phyloP scores from a whole-genome alignment of 2,797 vertebrate genomes.

The Borostomias antarcticus region DNA sequence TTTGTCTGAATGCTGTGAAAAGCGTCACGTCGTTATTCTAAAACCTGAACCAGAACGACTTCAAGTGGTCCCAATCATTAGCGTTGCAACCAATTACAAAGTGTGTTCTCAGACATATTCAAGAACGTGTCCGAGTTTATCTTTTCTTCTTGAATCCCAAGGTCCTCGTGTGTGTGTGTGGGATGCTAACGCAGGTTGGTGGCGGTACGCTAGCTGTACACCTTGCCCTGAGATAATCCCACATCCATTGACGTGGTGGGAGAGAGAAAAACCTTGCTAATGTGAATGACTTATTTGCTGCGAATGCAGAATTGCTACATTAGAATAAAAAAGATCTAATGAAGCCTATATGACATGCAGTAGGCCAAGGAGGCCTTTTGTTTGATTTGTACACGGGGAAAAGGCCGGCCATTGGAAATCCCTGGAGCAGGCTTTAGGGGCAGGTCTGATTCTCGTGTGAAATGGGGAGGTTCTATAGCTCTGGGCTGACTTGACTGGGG shows the following conservation, averaged over 20 bases:
- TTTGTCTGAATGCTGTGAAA: neutral
- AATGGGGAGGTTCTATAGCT: constrained; percentile 81
- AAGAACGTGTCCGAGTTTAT: neutral
- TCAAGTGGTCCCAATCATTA: neutral
- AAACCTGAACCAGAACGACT: neutral
- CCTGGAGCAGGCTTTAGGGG: constrained; percentile 82
- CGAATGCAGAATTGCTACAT: constrained; percentile 64
- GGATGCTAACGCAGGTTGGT: neutral
- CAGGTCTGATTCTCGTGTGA: constrained; percentile 83
- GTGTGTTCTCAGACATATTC: neutral
- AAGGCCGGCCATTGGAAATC: constrained; percentile 78
- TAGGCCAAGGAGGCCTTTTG: constrained; percentile 75
- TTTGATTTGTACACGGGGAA: constrained; percentile 76
- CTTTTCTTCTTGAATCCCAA: neutral
- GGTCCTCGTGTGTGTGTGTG: constrained; percentile 8
- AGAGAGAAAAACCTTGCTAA: constrained; percentile 58
- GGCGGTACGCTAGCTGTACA: constrained; percentile 37
- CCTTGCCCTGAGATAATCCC: constrained; percentile 55
- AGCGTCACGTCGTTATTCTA: too few relatives aligned
- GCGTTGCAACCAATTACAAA: neutral
- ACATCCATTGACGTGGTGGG: constrained; percentile 44
- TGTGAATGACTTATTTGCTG: constrained; percentile 66
- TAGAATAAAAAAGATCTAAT: constrained; percentile 67
- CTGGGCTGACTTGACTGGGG: constrained; percentile 79
- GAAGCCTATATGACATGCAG: constrained; percentile 73